phyloP scores from a whole-genome alignment of 2,888 invertebrate species.

The Junonia oenone region DNA sequence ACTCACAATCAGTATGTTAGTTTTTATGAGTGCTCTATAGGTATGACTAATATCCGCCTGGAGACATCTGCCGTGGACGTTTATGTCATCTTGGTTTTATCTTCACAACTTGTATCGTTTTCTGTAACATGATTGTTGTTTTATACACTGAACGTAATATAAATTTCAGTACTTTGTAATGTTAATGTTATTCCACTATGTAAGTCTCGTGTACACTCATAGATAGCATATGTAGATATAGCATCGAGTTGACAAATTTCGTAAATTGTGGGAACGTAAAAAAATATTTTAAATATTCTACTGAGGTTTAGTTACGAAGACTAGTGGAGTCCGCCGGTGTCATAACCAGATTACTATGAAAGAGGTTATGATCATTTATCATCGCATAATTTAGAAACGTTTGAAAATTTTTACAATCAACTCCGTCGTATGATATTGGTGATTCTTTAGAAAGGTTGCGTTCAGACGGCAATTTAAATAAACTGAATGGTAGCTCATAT shows the following conservation, averaged over 20 bases:
- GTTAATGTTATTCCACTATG: constrained; percentile 14
- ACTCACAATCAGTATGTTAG: constrained; percentile 49
- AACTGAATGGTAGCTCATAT: constrained; percentile 17
- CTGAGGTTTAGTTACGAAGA: neutral
- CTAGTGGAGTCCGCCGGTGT: neutral
- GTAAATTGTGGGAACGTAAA: neutral
- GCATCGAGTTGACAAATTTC: too few relatives aligned
- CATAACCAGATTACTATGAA: constrained; percentile 19
- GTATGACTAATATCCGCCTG: constrained; percentile 69
- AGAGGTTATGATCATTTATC: constrained; percentile 23
- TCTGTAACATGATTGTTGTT: constrained; percentile 21
- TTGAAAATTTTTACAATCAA: constrained; percentile 18
- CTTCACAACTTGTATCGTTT: constrained; percentile 36
- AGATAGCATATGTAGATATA: too few relatives aligned
- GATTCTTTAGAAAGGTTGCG: constrained; percentile 14
- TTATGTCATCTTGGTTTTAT: constrained; percentile 35
- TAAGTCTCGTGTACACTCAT: neutral
- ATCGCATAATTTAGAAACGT: constrained; percentile 20
- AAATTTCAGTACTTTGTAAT: constrained; percentile 22
- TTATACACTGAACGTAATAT: constrained; percentile 15
- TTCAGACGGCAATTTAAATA: constrained; percentile 18
- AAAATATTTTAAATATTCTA: neutral
- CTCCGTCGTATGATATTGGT: constrained; percentile 15
- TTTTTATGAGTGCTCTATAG: constrained; percentile 37
- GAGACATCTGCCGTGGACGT: constrained; percentile 51